phyloP scores from a whole-genome alignment of 2,797 vertebrate genomes.

The Spinibarbus caldwelli region DNA sequence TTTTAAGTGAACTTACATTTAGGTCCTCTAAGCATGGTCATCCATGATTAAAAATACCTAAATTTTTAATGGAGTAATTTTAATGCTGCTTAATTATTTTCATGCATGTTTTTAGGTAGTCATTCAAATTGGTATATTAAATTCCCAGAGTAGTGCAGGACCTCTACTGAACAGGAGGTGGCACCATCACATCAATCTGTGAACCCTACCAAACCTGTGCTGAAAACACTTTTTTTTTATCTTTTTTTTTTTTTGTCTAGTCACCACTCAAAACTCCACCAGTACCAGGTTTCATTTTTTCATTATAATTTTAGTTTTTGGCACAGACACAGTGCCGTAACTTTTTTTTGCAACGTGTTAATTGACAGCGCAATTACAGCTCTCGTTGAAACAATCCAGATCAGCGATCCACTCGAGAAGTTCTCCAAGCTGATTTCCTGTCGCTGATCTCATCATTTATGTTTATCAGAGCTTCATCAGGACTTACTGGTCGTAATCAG shows the following conservation, averaged over 20 bases:
- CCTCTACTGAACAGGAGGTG: slow-evolving; percentile 46
- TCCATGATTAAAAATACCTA: neutral
- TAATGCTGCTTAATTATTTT: neutral
- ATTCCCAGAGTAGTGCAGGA: neutral
- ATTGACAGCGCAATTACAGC: slow-evolving; percentile 15
- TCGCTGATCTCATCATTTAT: slow-evolving; percentile 39
- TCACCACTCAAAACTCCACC: neutral
- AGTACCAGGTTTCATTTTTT: neutral
- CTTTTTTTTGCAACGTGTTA: neutral
- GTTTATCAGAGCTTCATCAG: slow-evolving; percentile 40
- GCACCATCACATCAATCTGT: slow-evolving; percentile 1
- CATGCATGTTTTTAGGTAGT: neutral
- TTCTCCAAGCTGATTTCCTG: slow-evolving; percentile 26
- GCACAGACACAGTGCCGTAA: neutral
- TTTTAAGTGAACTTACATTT: neutral
- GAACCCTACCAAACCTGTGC: neutral
- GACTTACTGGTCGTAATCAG: slow-evolving; percentile 45
- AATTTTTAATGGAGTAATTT: neutral
- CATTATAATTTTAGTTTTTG: neutral
- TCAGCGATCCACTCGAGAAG: slow-evolving; percentile 15
- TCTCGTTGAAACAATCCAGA: slow-evolving; percentile 17
- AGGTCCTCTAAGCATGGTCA: neutral
- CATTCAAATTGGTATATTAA: neutral
- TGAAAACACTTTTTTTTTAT: neutral
- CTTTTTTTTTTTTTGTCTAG: neutral